phyloP scores from a whole-genome alignment of 2,888 invertebrate species.

The Eurytoma adleriae region DNA sequence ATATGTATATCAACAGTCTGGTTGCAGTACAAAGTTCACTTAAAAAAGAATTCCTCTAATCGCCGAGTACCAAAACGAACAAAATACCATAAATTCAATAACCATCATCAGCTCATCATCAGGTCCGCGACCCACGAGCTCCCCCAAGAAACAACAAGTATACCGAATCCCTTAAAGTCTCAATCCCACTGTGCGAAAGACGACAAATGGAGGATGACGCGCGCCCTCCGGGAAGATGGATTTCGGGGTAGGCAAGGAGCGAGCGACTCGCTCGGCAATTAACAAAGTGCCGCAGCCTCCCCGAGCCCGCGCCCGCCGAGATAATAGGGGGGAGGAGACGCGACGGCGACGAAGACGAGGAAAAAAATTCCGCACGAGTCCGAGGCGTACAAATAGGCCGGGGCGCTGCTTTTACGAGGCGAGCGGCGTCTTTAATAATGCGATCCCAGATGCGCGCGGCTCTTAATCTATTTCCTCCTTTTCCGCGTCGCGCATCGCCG shows the following conservation, averaged over 20 bases:
- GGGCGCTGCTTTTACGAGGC: constrained; percentile 59
- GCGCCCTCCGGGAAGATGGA: constrained; percentile 32
- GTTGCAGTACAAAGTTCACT: too few relatives aligned
- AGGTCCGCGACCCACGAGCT: not conserved
- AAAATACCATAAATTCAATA: too few relatives aligned
- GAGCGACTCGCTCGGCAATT: constrained; percentile 22
- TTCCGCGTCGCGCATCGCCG: not conserved
- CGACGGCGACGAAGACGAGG: not conserved
- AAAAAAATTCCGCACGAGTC: constrained; percentile 15
- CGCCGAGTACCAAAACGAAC: too few relatives aligned
- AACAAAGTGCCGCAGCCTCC: constrained; percentile 30
- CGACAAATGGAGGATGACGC: constrained; percentile 56
- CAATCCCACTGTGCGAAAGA: constrained; percentile 39
- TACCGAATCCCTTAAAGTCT: constrained; percentile 11
- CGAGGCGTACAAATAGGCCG: constrained; percentile 71
- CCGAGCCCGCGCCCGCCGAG: constrained; percentile 1
- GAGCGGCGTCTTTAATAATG: constrained; percentile 46
- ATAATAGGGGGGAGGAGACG: constrained; percentile 38
- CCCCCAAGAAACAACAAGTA: not conserved
- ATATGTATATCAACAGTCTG: too few relatives aligned
- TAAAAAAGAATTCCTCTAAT: too few relatives aligned
- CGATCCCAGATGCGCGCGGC: constrained; percentile 49
- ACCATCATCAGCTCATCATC: too few relatives aligned
- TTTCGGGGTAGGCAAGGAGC: constrained; percentile 15
- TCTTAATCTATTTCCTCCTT: constrained; percentile 66